Conservation (phyloP, 1,140 invertebrate genomes). For the Listronotus oregonensis region DNA sequence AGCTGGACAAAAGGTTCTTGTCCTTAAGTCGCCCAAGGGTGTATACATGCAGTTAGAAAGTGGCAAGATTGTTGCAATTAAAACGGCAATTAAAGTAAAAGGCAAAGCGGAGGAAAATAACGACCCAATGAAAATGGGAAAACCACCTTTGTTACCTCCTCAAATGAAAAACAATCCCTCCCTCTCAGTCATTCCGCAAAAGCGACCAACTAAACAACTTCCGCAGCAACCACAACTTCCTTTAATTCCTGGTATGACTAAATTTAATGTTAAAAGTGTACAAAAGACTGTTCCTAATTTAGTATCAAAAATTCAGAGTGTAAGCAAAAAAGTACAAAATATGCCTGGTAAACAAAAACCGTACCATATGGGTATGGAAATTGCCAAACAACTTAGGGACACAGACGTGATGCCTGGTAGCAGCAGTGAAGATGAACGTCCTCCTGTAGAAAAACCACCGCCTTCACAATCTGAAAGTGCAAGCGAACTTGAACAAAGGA, state of each 20-base stretch:
- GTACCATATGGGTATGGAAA: constrained; percentile 54
- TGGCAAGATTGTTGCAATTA: constrained; percentile 95
- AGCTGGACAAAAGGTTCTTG: constrained; percentile 90
- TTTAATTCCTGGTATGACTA: constrained; percentile 51
- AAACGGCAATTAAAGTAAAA: constrained; percentile 73
- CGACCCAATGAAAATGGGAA: constrained; percentile 22
- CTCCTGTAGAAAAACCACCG: neutral
- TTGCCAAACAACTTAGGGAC: constrained; percentile 25
- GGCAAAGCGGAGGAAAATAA: constrained; percentile 62
- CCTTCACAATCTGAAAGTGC: constrained; percentile 13
- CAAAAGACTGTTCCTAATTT: constrained; percentile 55
- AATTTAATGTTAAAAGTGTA: constrained; percentile 50
- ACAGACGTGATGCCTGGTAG: constrained; percentile 12
- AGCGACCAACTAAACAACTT: constrained; percentile 55
- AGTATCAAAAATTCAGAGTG: constrained; percentile 45
- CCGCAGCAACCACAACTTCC: constrained; percentile 23
- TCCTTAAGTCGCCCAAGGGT: constrained; percentile 92
- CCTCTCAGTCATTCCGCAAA: constrained; percentile 67
- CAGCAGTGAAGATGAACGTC: constrained; percentile 40
- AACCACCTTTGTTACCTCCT: constrained; percentile 54
- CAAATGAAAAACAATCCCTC: constrained; percentile 69
- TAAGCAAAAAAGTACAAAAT: constrained; percentile 43
- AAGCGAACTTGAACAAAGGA: constrained; percentile 42
- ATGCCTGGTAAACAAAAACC: constrained; percentile 49
- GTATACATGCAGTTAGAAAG: constrained; percentile 94